Evolutionary conservation across 2,113 vertebrate genomes (phyloP), one percentile per base, ranked within the genome.

Genomic region (Paramormyrops kingsleyae): DNA sequence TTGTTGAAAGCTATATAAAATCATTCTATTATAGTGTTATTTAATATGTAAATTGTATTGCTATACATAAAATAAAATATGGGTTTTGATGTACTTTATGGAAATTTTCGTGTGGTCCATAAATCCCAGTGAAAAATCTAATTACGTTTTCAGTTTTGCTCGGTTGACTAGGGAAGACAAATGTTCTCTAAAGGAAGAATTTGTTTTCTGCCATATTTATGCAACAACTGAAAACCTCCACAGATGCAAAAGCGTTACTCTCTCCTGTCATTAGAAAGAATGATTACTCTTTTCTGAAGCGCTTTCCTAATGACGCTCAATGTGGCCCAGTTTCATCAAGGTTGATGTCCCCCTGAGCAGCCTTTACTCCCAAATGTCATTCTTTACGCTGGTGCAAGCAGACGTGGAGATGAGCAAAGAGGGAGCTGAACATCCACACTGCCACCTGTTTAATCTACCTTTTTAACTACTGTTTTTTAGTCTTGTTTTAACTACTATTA

Each of bases 1-100:
- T 97, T 94, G 95, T 97, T 97, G 95, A 96, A 97, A 97, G 97
- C 96, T 97, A 97, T 98, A 98, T 97, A 94, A 97, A 97, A 98
- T 97, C 97, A 97, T 97, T 98, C 97, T 98, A 98, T 97, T 96
- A 97, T 97, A 98, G 97, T 98, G 97, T 98, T 98, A 98, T 98
- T 98, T 98, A 98, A 98, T 97, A 98, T 98, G 98, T 98, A 98
- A 97, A 98, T 98, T 97, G 97, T 98, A 98, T 98, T 98, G 97
- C 97, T 97, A 98, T 98, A 98, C 97, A 97, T 97, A 97, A 98
- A 99, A 98, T 98, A 98, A 98, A 99, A 97, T 97, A 98, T 98
- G 97, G 96, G 97, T 99, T 99, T 98, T 98, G 97, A 97, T 97
- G 97, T 98, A 97, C 96, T 95, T 96, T 95, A 95, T 87, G 95